phyloP scores from a whole-genome alignment of 35 echinoderm and acorn worm genomes.

The Acanthaster planci region DNA sequence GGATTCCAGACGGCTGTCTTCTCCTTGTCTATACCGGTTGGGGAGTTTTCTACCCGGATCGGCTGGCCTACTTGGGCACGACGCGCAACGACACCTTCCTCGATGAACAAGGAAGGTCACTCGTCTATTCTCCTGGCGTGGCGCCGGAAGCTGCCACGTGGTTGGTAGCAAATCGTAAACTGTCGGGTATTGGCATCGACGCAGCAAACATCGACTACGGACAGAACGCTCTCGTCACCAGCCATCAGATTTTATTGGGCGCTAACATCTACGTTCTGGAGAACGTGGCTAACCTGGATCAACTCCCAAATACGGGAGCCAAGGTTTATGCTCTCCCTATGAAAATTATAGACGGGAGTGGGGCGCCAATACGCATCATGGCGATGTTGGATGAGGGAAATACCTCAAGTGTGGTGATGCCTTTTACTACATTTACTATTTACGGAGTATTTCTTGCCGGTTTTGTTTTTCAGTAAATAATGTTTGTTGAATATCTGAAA shows the following conservation, averaged over 20 bases:
- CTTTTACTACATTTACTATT: no score
- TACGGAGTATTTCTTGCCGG: no score
- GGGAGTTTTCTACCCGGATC: slow-evolving; percentile 28
- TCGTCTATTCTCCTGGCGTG: slow-evolving; percentile 31
- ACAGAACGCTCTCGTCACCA: neutral
- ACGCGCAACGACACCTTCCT: slow-evolving; percentile 14
- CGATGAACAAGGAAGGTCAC: slow-evolving; percentile 13
- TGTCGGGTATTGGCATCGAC: slow-evolving; percentile 30
- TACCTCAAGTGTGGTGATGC: no score
- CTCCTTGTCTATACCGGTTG: slow-evolving; percentile 36
- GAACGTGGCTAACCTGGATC: slow-evolving; percentile 44
- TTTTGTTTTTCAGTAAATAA: no score
- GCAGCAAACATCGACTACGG: slow-evolving; percentile 2
- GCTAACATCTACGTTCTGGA: slow-evolving; percentile 19
- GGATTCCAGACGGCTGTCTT: slow-evolving; percentile 9
- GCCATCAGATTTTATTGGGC: neutral
- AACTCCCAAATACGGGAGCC: slow-evolving; percentile 29
- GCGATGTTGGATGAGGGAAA: slow-evolving; percentile 4
- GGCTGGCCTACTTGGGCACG: slow-evolving; percentile 6
- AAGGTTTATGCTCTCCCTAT: slow-evolving; percentile 38
- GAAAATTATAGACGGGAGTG: slow-evolving; percentile 37
- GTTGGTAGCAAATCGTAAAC: slow-evolving; percentile 32
- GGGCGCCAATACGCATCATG: slow-evolving; percentile 14
- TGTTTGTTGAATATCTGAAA: no score
- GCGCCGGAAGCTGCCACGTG: slow-evolving; percentile 23